Base-by-base conservation (phyloP, 2,888 invertebrate species). In the Labia minor region DNA sequence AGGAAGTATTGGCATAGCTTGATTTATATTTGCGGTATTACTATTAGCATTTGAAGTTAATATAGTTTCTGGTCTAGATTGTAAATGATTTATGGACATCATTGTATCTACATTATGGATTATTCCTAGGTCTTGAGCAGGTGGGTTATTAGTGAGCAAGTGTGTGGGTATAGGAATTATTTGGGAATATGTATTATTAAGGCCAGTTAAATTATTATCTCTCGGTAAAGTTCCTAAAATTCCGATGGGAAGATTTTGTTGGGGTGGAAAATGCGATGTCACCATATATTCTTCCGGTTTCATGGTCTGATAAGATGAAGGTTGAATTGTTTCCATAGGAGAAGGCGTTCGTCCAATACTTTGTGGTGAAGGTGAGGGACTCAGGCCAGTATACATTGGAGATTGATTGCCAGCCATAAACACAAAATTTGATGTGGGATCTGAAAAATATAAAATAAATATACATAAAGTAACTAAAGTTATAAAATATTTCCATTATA, bases 361-460 rank as follows among this genome's bases (percentile, higher is more conserved):
- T n/a, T 64, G 67, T 1, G 69, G 67, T n/a, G 69, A 66, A 18
- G 64, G 49, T 3, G 68, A 66, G n/a, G 68, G 68, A 16, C 66
- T 61, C 1, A 10, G 49, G 70, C 18, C 62, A n/a, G 71, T 68
- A 67, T 72, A 73, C 70, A 72, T 71, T 10, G 73, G 72, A 64
- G 72, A 72, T 33, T 72, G 61, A 63, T 71, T 70, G 21, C 70
- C 68, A 18, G 69, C 73, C 64, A 71, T 70, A 19, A 69, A 71
- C 21, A 71, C 72, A 68, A 75, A 76, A 4, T 75, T 74, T 10
- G 75, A 75, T 18, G 76, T 73, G 65, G 74, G 74, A 66, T 75
- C 76, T 75, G 72, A 19, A 72, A 69, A 68, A 67, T n/a, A n/a
- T n/a, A n/a, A n/a, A n/a, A n/a, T n/a, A n/a, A n/a, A n/a, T n/a